Evolutionary conservation across 2,888 invertebrate species (phyloP), one percentile per base, ranked within the genome.

Genomic region (Parnassius apollo): DNA sequence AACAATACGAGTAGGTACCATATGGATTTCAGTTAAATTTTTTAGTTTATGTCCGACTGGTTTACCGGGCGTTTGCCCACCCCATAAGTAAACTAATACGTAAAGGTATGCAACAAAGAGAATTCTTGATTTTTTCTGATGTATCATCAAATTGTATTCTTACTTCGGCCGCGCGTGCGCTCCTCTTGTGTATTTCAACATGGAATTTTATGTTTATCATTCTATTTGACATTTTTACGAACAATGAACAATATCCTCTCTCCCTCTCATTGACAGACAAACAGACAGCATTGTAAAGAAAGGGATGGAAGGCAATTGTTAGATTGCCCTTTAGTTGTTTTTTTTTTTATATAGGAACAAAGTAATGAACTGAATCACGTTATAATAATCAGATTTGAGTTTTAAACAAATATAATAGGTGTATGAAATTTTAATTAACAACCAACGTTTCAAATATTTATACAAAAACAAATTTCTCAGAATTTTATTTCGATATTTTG

Each of bases 201-300:
- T 83, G 79, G 81, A 80, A 81, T 85, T 87, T 90, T 87, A 82
- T 88, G 89, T 89, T 88, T 88, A 89, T 91, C 90, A 90, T 90
- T 88, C 86, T 84, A 85, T 87, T 90, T 89, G 88, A 88, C 89
- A 89, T 88, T 88, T 86, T 86, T 85, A 84, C 82, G 85, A 87
- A 91, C 88, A 90, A 88, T 88, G 80, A 81, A 68, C 67, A 73
- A 64, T 69, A 69, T 72, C 68, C 46, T 73, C 71, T 80, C 84
- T 80, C 81, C 72, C 75, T 83, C 78, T 71, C 71, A 65, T 77
- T 60, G 72, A 75, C 74, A 68, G 66, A 65, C 66, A 75, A 1
- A 18, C 18, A 18, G 18, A 18, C 18, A 18, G 57, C 57, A 63
- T 69, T 69, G 65, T 71, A 73, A 70, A 69, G 81, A 86, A 76